phyloP scores from a whole-genome alignment of 2,113 vertebrate genomes.

The Carollia perspicillata region DNA sequence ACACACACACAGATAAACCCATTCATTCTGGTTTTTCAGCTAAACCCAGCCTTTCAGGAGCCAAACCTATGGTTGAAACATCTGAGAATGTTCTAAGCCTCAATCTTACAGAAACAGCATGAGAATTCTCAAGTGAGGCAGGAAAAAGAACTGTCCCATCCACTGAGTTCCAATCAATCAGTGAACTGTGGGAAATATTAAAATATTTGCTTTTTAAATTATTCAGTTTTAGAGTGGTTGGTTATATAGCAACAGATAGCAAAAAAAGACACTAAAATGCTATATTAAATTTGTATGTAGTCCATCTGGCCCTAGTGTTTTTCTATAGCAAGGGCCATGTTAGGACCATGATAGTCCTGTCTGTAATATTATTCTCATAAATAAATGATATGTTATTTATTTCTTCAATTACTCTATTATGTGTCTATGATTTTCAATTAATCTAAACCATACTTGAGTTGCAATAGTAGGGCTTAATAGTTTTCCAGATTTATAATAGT shows the following conservation, averaged over 20 bases:
- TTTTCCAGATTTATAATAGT: not conserved
- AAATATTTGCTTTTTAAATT: not conserved
- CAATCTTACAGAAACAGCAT: not conserved
- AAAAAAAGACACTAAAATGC: not conserved
- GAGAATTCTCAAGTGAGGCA: not conserved
- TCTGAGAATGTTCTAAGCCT: not conserved
- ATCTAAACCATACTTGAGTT: not conserved
- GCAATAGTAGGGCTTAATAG: not conserved
- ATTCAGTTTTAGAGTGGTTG: not conserved
- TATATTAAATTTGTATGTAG: not conserved
- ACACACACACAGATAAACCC: not conserved
- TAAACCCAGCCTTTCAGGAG: not conserved
- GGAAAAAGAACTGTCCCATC: not conserved
- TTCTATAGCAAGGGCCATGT: not conserved
- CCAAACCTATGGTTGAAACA: not conserved
- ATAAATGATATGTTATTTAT: constrained; percentile 5
- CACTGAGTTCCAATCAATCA: not conserved
- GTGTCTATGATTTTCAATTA: constrained; percentile 8
- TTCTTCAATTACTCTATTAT: not conserved
- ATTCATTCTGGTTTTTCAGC: not conserved
- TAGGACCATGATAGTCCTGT: not conserved
- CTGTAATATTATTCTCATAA: constrained; percentile 11
- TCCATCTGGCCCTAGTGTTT: not conserved
- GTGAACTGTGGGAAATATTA: not conserved
- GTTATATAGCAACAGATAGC: not conserved